Conservation (phyloP, 2,113 vertebrate genomes). For the Poecile atricapillus region DNA sequence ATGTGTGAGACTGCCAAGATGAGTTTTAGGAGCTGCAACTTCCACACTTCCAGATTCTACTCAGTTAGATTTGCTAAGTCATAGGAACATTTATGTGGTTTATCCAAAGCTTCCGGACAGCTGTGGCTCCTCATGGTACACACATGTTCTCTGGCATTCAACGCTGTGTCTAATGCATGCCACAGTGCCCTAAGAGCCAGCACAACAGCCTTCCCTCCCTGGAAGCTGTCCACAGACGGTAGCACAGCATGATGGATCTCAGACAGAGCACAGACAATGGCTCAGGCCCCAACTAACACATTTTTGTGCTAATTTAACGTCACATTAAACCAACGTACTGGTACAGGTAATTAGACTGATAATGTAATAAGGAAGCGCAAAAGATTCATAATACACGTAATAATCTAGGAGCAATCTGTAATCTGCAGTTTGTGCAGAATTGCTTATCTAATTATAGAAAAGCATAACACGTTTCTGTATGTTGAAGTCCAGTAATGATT, state of each 20-base stretch:
- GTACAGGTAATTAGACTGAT: background rate
- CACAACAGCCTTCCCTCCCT: background rate
- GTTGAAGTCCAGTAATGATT: background rate
- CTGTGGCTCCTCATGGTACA: background rate
- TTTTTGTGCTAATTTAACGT: background rate
- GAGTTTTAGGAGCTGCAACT: background rate
- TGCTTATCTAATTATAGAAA: background rate
- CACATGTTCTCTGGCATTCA: background rate
- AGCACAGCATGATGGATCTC: background rate
- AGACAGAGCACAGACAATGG: background rate
- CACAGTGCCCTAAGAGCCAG: background rate
- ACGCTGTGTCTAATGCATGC: background rate
- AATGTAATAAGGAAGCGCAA: background rate
- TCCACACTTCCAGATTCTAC: background rate
- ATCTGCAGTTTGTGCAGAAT: background rate
- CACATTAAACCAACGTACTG: background rate
- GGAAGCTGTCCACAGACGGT: background rate
- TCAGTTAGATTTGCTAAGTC: background rate
- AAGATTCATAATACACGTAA: background rate
- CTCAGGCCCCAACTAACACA: background rate
- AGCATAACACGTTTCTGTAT: background rate
- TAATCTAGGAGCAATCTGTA: background rate
- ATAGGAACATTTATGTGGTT: background rate
- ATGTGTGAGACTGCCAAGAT: rapidly evolving
- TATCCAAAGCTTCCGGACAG: background rate